Evolutionary conservation across 2,113 vertebrate species (phyloP), one percentile per base, ranked within the genome.

Genomic region (Otus sunia): DNA sequence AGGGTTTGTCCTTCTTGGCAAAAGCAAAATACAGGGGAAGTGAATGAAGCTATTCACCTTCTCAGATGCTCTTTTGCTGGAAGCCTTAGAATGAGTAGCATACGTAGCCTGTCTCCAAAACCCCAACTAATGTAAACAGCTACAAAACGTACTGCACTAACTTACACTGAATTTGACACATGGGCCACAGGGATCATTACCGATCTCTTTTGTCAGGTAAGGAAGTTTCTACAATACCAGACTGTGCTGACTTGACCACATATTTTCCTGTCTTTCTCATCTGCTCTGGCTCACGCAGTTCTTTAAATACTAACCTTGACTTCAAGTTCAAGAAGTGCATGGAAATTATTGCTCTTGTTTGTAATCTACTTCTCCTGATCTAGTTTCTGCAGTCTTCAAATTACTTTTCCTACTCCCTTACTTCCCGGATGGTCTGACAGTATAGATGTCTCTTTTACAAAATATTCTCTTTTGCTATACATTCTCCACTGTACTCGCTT

Each of bases 51-150:
- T 80, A 4, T 86, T 93, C 80, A 88, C 80, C 49, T 94, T 83
- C 76, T 93, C 39, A 81, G 92, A 64, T 68, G 85, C 25, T 92
- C 29, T 92, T 91, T 92, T 92, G 32, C 91, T 78, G 58, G 55
- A 77, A 92, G 82, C 36, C 59, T 72, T 78, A 74, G 74, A 75
- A 64, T 14, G 26, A 86, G 52, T 32, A 81, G 19, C 72, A 74
- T 29, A 47, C 0, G 1, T 29, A 77, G 26, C 55, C 55, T 82
- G 58, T 56, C 67, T 90, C 22, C 49, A 27, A 67, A 77, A 63
- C 37, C 18, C 45, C 69, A 74, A 14, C 23, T 22, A 9, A 9
- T 20, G 12, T 16, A 73, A 77, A 69, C 18, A 81, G 41, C 53
- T 72, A 73, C 17, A 94, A 84, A 78, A 72, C 1, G 1, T 62